phyloP scores from a whole-genome alignment of 2,888 invertebrate genomes.

The Xiphydria camelus region DNA sequence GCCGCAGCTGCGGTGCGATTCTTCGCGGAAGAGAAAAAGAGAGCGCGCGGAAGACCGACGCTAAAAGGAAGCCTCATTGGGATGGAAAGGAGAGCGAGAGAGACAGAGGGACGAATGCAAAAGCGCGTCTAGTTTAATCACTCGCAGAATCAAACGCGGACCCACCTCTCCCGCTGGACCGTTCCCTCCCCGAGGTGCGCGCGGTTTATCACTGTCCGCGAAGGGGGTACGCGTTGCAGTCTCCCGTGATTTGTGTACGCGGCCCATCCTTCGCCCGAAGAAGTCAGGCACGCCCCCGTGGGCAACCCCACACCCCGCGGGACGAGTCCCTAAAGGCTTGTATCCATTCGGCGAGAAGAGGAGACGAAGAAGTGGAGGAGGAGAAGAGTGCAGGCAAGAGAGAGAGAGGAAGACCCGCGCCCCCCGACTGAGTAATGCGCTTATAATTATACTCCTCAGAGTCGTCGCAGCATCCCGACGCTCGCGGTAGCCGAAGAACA shows the following conservation, averaged over 20 bases:
- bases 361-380: constrained; percentile 1
- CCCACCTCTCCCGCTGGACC: not conserved
- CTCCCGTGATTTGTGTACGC: constrained; percentile 27
- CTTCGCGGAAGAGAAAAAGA: constrained; percentile 1
- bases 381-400: not conserved
- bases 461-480: not conserved
- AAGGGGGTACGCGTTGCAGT: constrained; percentile 11
- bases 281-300: constrained; percentile 13
- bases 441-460: constrained; percentile 44
- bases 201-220: constrained; percentile 24
- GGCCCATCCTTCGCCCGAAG: constrained; percentile 8
- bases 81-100: constrained; percentile 18
- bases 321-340: constrained; percentile 12
- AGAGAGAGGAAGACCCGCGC: constrained; percentile 13
- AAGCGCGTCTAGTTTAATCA: constrained; percentile 20
- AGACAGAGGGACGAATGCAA: constrained; percentile 9
- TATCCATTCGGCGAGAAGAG: constrained; percentile 3
- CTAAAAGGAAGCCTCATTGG: no score
- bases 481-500: no score
- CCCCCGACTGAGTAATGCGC: constrained; percentile 42
- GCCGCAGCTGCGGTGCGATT: constrained; percentile 7
- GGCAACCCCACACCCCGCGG: constrained; percentile 12
- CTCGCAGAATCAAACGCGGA: constrained; percentile 27
- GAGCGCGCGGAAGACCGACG: not conserved
- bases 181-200: constrained; percentile 4